Evolutionary conservation across 2,797 vertebrate species (phyloP).

Genomic region (Toxotes lorentzi): DNA sequence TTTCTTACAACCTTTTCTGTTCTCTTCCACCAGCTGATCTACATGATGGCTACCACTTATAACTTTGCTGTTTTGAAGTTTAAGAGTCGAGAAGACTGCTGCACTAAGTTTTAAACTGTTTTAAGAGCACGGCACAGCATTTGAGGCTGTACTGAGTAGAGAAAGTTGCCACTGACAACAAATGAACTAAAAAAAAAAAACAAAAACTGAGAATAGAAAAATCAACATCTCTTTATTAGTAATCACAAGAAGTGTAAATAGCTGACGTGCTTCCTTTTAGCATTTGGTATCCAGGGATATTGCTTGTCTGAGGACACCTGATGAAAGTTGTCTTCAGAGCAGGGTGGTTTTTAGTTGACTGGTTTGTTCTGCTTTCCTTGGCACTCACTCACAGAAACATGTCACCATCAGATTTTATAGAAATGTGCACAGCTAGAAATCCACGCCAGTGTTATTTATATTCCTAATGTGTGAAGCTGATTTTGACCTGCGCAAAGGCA

Average conservation of each 20-base stretch:
- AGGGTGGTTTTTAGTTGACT: constrained; percentile 63
- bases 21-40: constrained; percentile 99
- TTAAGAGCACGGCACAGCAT: constrained; percentile 81
- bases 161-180: constrained; percentile 91
- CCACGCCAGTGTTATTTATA: constrained; percentile 75
- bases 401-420: constrained; percentile 54
- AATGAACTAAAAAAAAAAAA: constrained; percentile 78
- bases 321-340: constrained; percentile 67
- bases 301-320: constrained; percentile 68
- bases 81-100: constrained; percentile 99
- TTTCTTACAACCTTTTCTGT: constrained; percentile 84
- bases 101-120: constrained; percentile 98
- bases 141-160: constrained; percentile 86
- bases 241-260: constrained; percentile 94
- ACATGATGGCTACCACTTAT: constrained; percentile 99
- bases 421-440: constrained; percentile 63
- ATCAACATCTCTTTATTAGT: constrained; percentile 85
- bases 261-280: constrained; percentile 87
- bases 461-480: constrained; percentile 38
- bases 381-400: constrained; percentile 56
- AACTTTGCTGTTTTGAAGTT: constrained; percentile 99
- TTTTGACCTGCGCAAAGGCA: constrained; percentile 41
- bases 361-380: constrained; percentile 68
- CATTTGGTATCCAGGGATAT: constrained; percentile 79
- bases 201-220: constrained; percentile 83